Evolutionary conservation across 64 coral and sea anemone species (phyloP), one percentile per base, ranked within the genome.

Genomic region (Astreopora myriophthalma): DNA sequence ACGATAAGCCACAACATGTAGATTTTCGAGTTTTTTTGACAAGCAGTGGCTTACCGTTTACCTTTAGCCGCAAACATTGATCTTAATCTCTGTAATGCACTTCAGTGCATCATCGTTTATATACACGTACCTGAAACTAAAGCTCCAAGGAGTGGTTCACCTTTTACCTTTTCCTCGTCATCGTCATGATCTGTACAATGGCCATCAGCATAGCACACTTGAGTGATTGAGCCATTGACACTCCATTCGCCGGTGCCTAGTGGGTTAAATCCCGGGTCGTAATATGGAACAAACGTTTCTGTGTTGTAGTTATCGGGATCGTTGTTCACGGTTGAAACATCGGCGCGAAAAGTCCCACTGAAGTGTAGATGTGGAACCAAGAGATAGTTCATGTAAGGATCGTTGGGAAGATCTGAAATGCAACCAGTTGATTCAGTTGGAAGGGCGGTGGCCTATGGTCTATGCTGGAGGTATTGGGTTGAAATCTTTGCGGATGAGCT

Each of bases 321-420:
- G 64, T 92, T 92, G 33, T 92, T 92, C 2, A 92, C 51, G 0
- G 89, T 84, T 55, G 67, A 62, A 7, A 85, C 69, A 36, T 92
- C 89, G 8, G 79, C 30, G 22, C 34, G 44, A 16, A 64, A 92
- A 9, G 48, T 75, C 16, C 89, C 89, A 66, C 5, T 85, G 27
- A 92, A 92, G 39, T 78, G 76, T 63, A 92, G 68, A 20, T 79
- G 89, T 85, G 89, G 89, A 39, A 31, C 28, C 1, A 84, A 29
- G 3, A 92, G 33, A 22, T 92, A 92, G 26, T n/a, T 84, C 48
- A 75, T 74, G 69, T 92, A 85, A 25, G 73, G 73, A 49, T 92
- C 23, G 63, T 76, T 17, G 10, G 74, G 74, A 26, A 51, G 35
- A 55, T 14, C 51, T 55, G 51, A 0, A 55, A 55, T 14, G 11